Evolutionary conservation across 2,888 invertebrate species (phyloP).

Genomic region (Galerucella calmariensis): DNA sequence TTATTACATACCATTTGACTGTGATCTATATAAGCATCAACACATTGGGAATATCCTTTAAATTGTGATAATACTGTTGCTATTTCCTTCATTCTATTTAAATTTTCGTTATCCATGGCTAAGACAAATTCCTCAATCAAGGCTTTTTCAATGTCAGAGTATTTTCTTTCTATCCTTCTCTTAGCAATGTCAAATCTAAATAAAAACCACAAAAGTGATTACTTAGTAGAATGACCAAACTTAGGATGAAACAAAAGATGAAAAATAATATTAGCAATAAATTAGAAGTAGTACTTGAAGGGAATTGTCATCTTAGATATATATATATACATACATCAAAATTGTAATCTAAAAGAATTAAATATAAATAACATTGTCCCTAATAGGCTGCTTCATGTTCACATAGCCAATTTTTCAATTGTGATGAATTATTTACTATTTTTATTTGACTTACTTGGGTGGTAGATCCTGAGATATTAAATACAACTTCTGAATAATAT

Average conservation of each 20-base stretch:
- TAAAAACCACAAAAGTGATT: conserved; percentile 9
- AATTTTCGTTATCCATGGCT: conserved; percentile 87
- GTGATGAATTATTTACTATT: neutral
- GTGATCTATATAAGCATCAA: conserved; percentile 96
- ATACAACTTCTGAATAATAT: conserved; percentile 96
- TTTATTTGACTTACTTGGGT: conserved; percentile 71
- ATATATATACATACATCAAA: too few species aligned
- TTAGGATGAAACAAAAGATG: too few species aligned
- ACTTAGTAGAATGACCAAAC: too few species aligned
- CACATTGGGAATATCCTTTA: conserved; percentile 95
- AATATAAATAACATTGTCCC: too few species aligned
- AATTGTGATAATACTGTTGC: conserved; percentile 94
- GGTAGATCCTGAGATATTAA: conserved; percentile 96
- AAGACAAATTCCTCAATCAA: conserved; percentile 95
- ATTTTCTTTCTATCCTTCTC: conserved; percentile 87
- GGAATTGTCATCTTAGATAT: too few species aligned
- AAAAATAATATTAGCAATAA: too few species aligned
- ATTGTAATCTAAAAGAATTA: too few species aligned
- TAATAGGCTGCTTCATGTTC: too few species aligned
- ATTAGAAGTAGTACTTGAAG: too few species aligned
- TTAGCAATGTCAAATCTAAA: conserved; percentile 81
- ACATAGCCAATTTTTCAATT: too few species aligned
- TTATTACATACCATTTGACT: conserved; percentile 82
- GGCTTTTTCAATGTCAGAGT: conserved; percentile 88
- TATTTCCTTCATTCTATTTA: conserved; percentile 90